Evolutionary conservation across 2,113 vertebrate species (phyloP), one percentile per base, ranked within the genome.

Genomic region (Hypanus sabinus): DNA sequence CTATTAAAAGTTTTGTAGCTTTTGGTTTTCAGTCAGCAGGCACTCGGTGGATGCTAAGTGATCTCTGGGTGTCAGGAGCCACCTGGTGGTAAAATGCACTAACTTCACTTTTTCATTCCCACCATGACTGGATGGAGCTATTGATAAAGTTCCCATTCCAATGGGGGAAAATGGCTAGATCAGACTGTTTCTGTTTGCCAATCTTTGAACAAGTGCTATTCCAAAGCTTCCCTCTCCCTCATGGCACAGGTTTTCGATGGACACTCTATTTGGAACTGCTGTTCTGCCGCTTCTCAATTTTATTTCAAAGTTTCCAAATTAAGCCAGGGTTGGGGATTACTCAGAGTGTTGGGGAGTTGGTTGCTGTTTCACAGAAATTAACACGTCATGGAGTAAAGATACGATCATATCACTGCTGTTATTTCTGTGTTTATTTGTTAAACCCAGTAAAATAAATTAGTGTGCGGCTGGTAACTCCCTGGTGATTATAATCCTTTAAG

Each of bases 41-140:
- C 65, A 38, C 46, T 46, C 24, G 20, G 20, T 27, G 36, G 79
- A 46, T 46, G 46, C 46, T 46, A 3, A 70, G 68, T 22, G 38
- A 73, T 93, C 91, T 11, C 91, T 73, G 91, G 91, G 71, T 93
- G 33, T 38, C 24, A 93, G 68, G 91, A 73, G 91, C 91, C 91
- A 73, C 38, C 91, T 93, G 24, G 91, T 93, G 91, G 91, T 55
- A 22, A 73, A 73, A 73, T 27, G 5, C 24, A 55, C 38, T 14
- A 93, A 73, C 36, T 27, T 71, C 70, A 30, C 4, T 22, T 24
- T 93, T 71, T 38, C 20, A 93, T 46, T 75, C 46, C 38, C 9
- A 38, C 1, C 27, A 5, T 16, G 18, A 20, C 85, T 30, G 60
- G 18, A 90, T 33, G 22, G 57, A 57, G 24, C 22, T 0, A 10